Evolutionary conservation across 2,888 invertebrate genomes (phyloP).

Genomic region (Leptopilina drosophilae): DNA sequence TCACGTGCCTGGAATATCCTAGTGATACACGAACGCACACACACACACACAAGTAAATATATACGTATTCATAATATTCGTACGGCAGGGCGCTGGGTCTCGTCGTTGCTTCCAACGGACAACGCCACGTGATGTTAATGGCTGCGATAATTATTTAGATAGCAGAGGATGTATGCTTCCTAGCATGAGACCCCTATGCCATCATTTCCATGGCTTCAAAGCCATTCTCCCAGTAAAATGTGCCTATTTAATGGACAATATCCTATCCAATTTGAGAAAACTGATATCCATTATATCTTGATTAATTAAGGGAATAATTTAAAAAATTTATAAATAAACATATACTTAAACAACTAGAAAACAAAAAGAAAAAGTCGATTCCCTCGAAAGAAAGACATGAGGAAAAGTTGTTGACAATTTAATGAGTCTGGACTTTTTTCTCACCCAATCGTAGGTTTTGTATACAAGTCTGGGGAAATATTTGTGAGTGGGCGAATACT

Average conservation of each 20-base stretch:
- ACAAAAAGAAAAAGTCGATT: too few relatives aligned
- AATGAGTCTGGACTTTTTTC: too few relatives aligned
- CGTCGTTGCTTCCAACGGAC: slow-evolving; percentile 69
- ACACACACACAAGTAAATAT: not conserved
- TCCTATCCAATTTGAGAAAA: slow-evolving; percentile 11
- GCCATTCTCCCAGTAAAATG: slow-evolving; percentile 22
- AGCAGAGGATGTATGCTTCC: slow-evolving; percentile 73
- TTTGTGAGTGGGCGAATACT: too few relatives aligned
- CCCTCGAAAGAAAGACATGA: too few relatives aligned
- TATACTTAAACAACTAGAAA: too few relatives aligned
- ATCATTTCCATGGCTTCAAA: slow-evolving; percentile 64
- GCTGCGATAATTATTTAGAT: slow-evolving; percentile 75
- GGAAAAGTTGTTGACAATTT: too few relatives aligned
- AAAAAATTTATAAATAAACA: too few relatives aligned
- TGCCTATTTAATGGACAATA: slow-evolving; percentile 9
- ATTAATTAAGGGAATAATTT: not conserved
- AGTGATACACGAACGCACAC: slow-evolving; percentile 34
- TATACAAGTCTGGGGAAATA: too few relatives aligned
- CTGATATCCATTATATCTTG: not conserved
- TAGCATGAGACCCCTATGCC: slow-evolving; percentile 70
- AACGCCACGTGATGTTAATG: slow-evolving; percentile 73
- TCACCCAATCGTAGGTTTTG: too few relatives aligned
- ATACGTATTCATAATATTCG: slow-evolving; percentile 66
- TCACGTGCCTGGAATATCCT: slow-evolving; percentile 38
- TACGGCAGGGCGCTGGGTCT: slow-evolving; percentile 63